Conservation (phyloP, 2,797 vertebrate species). For the Sebastes oblongus region DNA sequence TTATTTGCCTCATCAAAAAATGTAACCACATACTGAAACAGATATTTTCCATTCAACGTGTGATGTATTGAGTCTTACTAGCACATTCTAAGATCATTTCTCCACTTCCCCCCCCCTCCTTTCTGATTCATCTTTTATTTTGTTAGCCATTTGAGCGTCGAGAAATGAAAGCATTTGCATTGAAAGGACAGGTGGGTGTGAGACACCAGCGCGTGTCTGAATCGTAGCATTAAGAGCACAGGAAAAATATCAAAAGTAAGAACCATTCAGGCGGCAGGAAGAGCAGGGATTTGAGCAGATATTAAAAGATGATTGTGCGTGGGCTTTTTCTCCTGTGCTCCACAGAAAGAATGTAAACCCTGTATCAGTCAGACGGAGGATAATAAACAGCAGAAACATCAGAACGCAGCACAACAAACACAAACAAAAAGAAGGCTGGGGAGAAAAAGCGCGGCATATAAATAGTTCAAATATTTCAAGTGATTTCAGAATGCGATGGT, state of each 20-base stretch:
- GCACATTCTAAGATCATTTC: conserved; percentile 49
- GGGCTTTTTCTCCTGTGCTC: conserved; percentile 75
- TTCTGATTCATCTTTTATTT: conserved; percentile 57
- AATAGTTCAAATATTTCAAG: conserved; percentile 83
- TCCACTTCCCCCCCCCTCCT: neutral
- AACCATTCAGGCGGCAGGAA: conserved; percentile 67
- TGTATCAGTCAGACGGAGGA: conserved; percentile 77
- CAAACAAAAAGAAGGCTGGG: conserved; percentile 63
- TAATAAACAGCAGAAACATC: conserved; percentile 77
- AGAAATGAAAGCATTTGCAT: conserved; percentile 64
- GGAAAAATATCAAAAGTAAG: conserved; percentile 64
- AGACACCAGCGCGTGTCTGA: conserved; percentile 57
- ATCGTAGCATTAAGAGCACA: conserved; percentile 65
- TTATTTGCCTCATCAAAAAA: conserved; percentile 48
- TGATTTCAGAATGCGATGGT: conserved; percentile 77
- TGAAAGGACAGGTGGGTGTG: conserved; percentile 80
- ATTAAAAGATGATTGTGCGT: conserved; percentile 85
- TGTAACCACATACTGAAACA: conserved; percentile 34
- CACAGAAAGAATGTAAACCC: conserved; percentile 78
- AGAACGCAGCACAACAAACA: conserved; percentile 69
- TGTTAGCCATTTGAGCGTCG: conserved; percentile 55
- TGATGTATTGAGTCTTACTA: conserved; percentile 37
- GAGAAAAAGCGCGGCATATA: conserved; percentile 56
- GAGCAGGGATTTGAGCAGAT: conserved; percentile 78
- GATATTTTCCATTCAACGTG: conserved; percentile 39